Evolutionary conservation across 2,888 invertebrate genomes (phyloP).

Genomic region (Melikaiella ostensackeni): DNA sequence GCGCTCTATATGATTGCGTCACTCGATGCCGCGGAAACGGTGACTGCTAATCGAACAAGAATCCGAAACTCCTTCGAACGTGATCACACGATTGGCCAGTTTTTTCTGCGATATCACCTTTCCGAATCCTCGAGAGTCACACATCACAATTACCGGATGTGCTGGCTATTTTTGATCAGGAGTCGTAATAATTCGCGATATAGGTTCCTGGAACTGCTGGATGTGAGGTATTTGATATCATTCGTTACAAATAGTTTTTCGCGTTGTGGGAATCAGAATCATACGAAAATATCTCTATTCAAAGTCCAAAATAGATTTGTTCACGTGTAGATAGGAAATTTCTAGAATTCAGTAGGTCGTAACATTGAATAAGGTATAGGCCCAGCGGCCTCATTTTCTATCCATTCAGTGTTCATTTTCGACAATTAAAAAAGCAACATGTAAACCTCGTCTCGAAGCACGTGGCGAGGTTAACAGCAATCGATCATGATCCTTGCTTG

Average conservation of each 20-base stretch:
- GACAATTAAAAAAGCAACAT: too few relatives aligned
- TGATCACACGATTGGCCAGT: neutral
- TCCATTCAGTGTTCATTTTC: too few relatives aligned
- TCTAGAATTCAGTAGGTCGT: too few relatives aligned
- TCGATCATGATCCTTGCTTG: constrained; percentile 25
- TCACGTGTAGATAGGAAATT: too few relatives aligned
- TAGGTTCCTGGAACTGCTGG: too few relatives aligned
- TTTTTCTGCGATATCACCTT: constrained; percentile 1
- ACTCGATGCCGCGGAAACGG: constrained; percentile 50
- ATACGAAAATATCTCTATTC: neutral
- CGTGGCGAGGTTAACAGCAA: neutral
- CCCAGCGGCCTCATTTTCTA: too few relatives aligned
- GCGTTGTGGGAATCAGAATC: too few relatives aligned
- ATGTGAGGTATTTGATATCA: too few relatives aligned
- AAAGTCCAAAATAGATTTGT: neutral
- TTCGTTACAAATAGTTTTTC: too few relatives aligned
- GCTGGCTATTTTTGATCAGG: neutral
- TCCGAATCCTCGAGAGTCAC: too few relatives aligned
- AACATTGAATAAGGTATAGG: too few relatives aligned
- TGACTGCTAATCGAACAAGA: constrained; percentile 25
- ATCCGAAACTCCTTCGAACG: neutral
- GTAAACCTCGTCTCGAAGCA: neutral
- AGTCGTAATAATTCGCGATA: neutral
- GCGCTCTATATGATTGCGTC: constrained; percentile 57
- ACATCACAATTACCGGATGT: neutral